Evolutionary conservation across 1,140 invertebrate species (phyloP).

Genomic region (Pantala flavescens): DNA sequence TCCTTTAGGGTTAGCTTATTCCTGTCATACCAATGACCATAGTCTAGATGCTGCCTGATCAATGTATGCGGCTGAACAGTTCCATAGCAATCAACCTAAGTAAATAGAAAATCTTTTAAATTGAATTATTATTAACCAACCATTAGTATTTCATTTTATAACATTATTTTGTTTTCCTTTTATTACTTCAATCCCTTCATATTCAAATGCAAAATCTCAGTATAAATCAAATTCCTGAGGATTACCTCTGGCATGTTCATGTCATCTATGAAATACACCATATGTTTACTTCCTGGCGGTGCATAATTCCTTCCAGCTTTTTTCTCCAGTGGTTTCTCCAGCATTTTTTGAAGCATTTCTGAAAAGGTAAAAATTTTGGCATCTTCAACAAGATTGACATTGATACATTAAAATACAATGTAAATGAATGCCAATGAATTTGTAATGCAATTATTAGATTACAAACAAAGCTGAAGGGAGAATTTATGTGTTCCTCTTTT

Average conservation of each 20-base stretch:
- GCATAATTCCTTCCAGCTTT: conserved; percentile 89
- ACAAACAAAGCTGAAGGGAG: too few relatives aligned
- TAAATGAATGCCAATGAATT: too few relatives aligned
- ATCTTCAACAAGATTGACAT: too few relatives aligned
- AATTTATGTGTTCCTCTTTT: too few relatives aligned
- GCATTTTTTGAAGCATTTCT: conserved; percentile 79
- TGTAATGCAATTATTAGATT: too few relatives aligned
- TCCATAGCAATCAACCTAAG: conserved; percentile 77
- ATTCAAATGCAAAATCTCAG: too few relatives aligned
- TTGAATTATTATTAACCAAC: not conserved
- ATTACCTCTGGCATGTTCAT: conserved; percentile 88
- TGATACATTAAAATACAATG: too few relatives aligned
- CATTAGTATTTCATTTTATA: not conserved
- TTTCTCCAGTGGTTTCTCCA: conserved; percentile 90
- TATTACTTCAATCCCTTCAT: too few relatives aligned
- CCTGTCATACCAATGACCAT: conserved; percentile 87
- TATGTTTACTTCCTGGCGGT: conserved; percentile 77
- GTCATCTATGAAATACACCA: conserved; percentile 94
- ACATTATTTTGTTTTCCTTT: too few relatives aligned
- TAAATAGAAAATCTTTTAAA: not conserved
- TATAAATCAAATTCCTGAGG: not conserved
- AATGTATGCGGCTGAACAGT: conserved; percentile 93
- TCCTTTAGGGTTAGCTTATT: conserved; percentile 79
- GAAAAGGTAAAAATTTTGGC: too few relatives aligned
- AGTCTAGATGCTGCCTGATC: conserved; percentile 88